Base-by-base conservation (phyloP, 1,140 invertebrate genomes). In the Tachypleus tridentatus region DNA sequence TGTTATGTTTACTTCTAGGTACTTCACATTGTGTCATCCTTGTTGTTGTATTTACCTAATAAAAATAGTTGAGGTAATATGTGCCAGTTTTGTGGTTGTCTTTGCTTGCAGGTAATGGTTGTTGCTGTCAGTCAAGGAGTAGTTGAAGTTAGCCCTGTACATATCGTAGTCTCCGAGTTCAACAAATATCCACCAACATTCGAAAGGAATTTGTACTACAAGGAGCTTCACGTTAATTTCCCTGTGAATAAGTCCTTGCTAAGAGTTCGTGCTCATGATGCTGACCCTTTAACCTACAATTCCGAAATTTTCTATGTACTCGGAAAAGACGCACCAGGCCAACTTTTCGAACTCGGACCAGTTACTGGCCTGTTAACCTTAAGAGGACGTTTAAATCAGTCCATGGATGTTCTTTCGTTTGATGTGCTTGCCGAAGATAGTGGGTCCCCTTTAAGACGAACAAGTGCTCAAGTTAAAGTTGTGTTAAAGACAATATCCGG, bases 401-500 rank as follows among this genome's bases (percentile, higher is more conserved):
- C 58, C 49, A 11, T 9, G 49, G 47, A 61, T 57, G 59, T 7
- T 51, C 64, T 51, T 66, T 64, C 11, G 49, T 51, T 69, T n/a
- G 63, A 61, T 1, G 63, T 70, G 0, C 57, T 61, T 5, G 69
- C 63, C 3, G 64, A 64, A 3, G 69, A 70, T 63, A 67, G 69
- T 4, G 69, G 69, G 10, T 70, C 69, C 0, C 69, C 69, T 0
- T 54, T 64, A 11, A n/a, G 67, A 51, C 58, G 49, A 3, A 61
- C 61, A 53, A 64, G 57, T 56, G 63, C 69, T 4, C 51, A 51
- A 50, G 60, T 70, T 49, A 63, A 69, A 56, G 56, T 70, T 4
- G 5, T 61, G 0, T 61, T 70, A 4, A 70, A 69, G 51, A 64
- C 64, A 56, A 70, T 70, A 49, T 64, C 67, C 62, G 67, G 64